Evolutionary conservation across 1,140 invertebrate genomes (phyloP), one percentile per base, ranked within the genome.

Genomic region (Cydia fagiglandana): DNA sequence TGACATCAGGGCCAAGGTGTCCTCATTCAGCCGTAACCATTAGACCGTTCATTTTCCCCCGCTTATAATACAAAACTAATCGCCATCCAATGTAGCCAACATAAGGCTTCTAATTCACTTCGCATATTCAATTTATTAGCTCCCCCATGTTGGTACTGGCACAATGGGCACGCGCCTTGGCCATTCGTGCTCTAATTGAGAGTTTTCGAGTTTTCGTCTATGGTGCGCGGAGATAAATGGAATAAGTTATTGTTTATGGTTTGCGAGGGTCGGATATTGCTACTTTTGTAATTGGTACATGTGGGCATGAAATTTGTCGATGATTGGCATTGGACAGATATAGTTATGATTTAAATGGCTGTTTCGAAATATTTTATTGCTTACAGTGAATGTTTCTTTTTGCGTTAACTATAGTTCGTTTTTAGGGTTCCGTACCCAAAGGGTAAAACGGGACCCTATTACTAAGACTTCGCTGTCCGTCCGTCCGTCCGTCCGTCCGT

Each of bases 111-210:
- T 70, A 70, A 70, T 70, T 70, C 66, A 70, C 34, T 70, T 70
- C 66, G 66, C 66, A 70, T 70, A 70, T 70, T 70, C 66, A 70
- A 70, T 70, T 70, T 70, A 70, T 70, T 70, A 70, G 66, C 64
- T 30, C 66, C 66, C 66, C 34, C n/a, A 70, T 70, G 66, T 70
- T 70, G 66, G 66, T 38, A 68, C 20, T 61, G 56, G 56, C 56
- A 70, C 66, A 70, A 70, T 70, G 34, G 66, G 34, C 66, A 38
- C 66, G 66, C 34, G 66, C 66, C 66, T 30, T 38, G 64, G 64
- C 64, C 64, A 38, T 66, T 61, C 28, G 64, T 24, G 64, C 15
- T 34, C 66, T 70, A 70, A 70, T 70, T 70, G 66, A 38, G 30
- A 70, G 66, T 70, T 70, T 70, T 70, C 34, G 66, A 41, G 66